Evolutionary conservation across 2,888 invertebrate genomes (phyloP), one percentile per base, ranked within the genome.

Genomic region (Trissonchulus latispiculum): DNA sequence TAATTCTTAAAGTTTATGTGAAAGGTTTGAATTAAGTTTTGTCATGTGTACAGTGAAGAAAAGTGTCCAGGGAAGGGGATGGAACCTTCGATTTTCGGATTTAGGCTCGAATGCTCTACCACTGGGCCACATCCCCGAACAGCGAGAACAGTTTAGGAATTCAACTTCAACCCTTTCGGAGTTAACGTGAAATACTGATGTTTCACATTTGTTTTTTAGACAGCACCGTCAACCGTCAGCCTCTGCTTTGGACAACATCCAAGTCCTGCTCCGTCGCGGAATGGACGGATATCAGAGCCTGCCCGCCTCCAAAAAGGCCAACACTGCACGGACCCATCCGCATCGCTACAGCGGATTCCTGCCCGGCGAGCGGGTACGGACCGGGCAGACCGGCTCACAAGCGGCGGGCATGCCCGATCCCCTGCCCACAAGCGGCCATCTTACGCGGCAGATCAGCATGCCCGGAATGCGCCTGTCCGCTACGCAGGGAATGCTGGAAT

Each of bases 181-280:
- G n/a, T n/a, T n/a, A n/a, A n/a, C n/a, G n/a, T n/a, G n/a, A n/a
- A n/a, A n/a, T n/a, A n/a, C n/a, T n/a, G n/a, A n/a, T n/a, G n/a
- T n/a, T n/a, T n/a, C n/a, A n/a, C n/a, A n/a, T n/a, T n/a, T n/a
- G n/a, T 29, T 32, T 36, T 74, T 33, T 36, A 36, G 73, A 18
- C 73, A 66, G 23, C 72, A 66, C 23, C 62, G 72, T 23, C 23
- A 67, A 35, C 73, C 74, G n/a, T 72, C 71, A 28, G 64, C 72
- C 15, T 61, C 72, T n/a, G 36, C 72, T 1, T 64, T 61, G 35
- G 72, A 72, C 3, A 48, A 48, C 28, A 29, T 33, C 33, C 68
- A 68, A 35, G 35, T 33, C 33, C 31, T 68, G 33, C 32, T 28
- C 3, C 68, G 68, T 8, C 48, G 36, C 8, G 31, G 70, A 15